Evolutionary conservation across 2,113 vertebrate species (phyloP), one percentile per base, ranked within the genome.

Genomic region (Ophthalmolycus amberensis): DNA sequence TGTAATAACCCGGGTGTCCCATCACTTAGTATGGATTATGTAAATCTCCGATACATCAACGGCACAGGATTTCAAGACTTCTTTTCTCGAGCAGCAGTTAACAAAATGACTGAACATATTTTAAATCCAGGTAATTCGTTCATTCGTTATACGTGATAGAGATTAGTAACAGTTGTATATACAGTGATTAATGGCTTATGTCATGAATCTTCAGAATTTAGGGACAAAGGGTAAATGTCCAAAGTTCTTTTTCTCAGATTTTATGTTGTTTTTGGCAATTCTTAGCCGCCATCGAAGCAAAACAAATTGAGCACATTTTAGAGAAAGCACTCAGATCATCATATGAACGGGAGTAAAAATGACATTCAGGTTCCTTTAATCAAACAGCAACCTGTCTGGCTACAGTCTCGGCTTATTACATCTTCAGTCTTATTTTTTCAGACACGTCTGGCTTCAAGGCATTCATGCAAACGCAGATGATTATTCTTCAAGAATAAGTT

Each of bases 21-120:
- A 64, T 79, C 58, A 44, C 56, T 77, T 48, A 60, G 25, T 32
- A 78, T 79, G 80, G 88, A 89, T 84, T 88, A 83, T 82, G 75
- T 63, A 82, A 74, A 85, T 76, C 66, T 71, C 16, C 34, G 44
- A 50, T 60, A 76, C 56, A 77, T 75, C 74, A 77, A 78, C 38
- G 76, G 77, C 44, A 29, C 0, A 2, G 37, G 68, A 68, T 40
- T 16, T 85, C 44, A 62, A 32, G 54, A 67, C 25, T 72, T 63
- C 20, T 69, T 75, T 58, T 76, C 62, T 64, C 3, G 15, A 75
- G 75, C 66, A 48, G 32, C 68, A 71, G 72, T 83, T 71, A 70
- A 65, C 75, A 71, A 66, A 77, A 56, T 59, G 69, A 79, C 29
- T 50, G 65, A 60, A 54, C 40, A 66, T 38, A 69, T 60, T 80